These are phyloP conservation scores for Mactra quadrangularis DNA, from an alignment of 1,140 invertebrate species.

Conservation along the genomic window DNA sequence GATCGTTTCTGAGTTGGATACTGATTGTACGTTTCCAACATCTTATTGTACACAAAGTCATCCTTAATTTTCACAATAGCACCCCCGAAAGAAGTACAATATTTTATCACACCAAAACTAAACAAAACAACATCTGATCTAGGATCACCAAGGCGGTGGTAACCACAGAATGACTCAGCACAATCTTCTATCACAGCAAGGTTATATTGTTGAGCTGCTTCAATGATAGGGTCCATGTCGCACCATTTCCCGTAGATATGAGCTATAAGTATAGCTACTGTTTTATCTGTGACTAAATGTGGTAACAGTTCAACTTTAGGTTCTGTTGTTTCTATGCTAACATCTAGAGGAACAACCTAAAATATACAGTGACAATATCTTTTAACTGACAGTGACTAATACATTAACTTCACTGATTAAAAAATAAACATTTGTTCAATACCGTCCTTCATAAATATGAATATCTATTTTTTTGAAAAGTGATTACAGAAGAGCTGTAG, in stretches of 20 bases:
- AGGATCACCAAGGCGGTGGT: slow-evolving; percentile 80
- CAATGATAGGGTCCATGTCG: slow-evolving; percentile 78
- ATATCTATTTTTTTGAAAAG: too few relatives aligned
- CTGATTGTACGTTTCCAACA: slow-evolving; percentile 70
- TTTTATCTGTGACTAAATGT: slow-evolving; percentile 77
- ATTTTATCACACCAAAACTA: slow-evolving; percentile 84
- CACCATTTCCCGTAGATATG: slow-evolving; percentile 82
- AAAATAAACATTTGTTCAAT: too few relatives aligned
- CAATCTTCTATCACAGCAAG: slow-evolving; percentile 82
- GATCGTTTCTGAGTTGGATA: slow-evolving; percentile 74
- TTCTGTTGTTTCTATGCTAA: slow-evolving; percentile 79
- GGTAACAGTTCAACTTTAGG: slow-evolving; percentile 79
- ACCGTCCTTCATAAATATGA: too few relatives aligned
- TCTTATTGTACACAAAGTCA: slow-evolving; percentile 72
- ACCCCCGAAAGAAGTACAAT: slow-evolving; percentile 82
- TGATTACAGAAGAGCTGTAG: too few relatives aligned
- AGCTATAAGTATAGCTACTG: slow-evolving; percentile 81
- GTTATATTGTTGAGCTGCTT: slow-evolving; percentile 74
- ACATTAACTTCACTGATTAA: too few relatives aligned
- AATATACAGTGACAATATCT: too few relatives aligned
- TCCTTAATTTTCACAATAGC: slow-evolving; percentile 81
- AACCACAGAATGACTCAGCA: slow-evolving; percentile 83
- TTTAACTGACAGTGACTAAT: too few relatives aligned
- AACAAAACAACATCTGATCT: slow-evolving; percentile 80
- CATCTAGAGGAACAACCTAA: slow-evolving; percentile 79